A percentile compares a stretch with the other conserved stretches of the same genome.
phyloP scores from a whole-genome alignment of 2,888 invertebrate genomes.

The Baccha elongata region DNA sequence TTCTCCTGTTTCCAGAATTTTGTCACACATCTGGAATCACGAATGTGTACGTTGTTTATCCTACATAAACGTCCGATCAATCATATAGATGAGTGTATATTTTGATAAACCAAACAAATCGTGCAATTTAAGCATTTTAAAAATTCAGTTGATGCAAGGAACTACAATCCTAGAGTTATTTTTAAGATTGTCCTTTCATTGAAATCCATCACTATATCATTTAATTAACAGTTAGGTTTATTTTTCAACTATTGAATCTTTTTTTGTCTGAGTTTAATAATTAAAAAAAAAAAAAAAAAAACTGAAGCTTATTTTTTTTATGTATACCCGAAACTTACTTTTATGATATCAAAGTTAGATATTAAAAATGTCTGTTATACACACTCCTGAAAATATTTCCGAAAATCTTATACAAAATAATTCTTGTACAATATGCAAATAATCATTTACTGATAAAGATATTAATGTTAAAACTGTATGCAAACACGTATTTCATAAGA shows the following conservation, averaged over 20 bases:
- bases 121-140: constrained; percentile 3
- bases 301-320: not conserved
- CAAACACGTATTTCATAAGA: constrained; percentile 1
- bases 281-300: not conserved
- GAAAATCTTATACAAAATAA: not conserved
- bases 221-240: not conserved
- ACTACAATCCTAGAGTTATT: constrained; percentile 5
- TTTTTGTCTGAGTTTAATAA: constrained; percentile 15
- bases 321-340: constrained; percentile 13
- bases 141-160: constrained; percentile 12
- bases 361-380: not conserved
- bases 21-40: constrained; percentile 1
- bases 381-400: not conserved
- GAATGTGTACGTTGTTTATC: constrained; percentile 6
- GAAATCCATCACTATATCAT: constrained; percentile 17
- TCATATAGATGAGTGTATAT: constrained; percentile 3
- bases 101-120: not conserved
- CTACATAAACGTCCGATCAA: constrained; percentile 5
- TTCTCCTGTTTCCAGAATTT: not conserved
- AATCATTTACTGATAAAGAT: not conserved
- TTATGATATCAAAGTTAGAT: not conserved
- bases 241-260: not conserved
- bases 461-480: not conserved
- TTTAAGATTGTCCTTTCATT: constrained; percentile 14
- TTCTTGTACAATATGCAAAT: not conserved